Conservation (phyloP, 2,113 vertebrate genomes). For the Macquaria australasica region DNA sequence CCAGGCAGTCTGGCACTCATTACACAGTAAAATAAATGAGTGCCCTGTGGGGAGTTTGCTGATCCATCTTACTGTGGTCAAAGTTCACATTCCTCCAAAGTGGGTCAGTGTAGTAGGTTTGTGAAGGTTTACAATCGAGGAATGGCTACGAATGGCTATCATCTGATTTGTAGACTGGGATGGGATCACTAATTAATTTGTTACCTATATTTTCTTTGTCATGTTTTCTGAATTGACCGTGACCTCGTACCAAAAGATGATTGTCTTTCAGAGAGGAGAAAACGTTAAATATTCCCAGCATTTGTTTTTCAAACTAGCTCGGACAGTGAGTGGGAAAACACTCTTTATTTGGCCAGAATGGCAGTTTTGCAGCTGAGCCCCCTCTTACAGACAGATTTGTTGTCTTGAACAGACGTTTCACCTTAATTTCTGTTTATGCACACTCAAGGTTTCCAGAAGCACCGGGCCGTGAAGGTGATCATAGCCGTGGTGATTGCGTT, state of each 20-base stretch:
- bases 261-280: not conserved
- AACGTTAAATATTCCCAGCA: not conserved
- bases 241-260: not conserved
- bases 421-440: not conserved
- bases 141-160: no score
- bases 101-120: constrained; percentile 50
- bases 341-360: not conserved
- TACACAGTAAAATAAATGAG: constrained; percentile 15
- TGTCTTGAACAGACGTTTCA: not conserved
- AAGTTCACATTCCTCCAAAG: constrained; percentile 80
- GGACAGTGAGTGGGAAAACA: not conserved
- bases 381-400: not conserved
- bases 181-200: not conserved
- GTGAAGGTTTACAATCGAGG: not conserved
- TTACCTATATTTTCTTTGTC: not conserved
- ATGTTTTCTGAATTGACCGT: not conserved
- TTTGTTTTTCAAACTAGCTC: not conserved
- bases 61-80: constrained; percentile 61
- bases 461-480: constrained; percentile 86
- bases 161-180: not conserved
- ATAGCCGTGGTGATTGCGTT: constrained; percentile 81
- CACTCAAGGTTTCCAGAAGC: constrained; percentile 82
- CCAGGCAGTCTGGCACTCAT: not conserved
- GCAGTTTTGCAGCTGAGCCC: not conserved
- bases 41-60: constrained; percentile 31